Conservation (phyloP, 2,797 vertebrate genomes). For the Sebastes wilsoni region DNA sequence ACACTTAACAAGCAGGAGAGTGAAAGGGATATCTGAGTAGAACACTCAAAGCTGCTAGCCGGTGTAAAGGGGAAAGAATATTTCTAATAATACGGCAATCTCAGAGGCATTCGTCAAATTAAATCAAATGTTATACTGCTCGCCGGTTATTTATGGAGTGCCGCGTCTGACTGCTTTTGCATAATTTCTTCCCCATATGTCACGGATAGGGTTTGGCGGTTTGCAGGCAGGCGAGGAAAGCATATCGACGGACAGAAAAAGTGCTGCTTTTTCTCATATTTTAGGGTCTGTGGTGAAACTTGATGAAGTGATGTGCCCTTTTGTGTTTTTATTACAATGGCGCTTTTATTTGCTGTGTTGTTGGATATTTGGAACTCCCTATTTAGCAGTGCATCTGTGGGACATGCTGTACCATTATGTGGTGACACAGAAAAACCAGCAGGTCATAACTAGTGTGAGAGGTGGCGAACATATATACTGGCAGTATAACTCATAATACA, state of each 20-base stretch:
- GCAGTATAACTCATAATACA: constrained; percentile 20
- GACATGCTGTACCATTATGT: constrained; percentile 20
- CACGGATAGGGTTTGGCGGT: constrained; percentile 45
- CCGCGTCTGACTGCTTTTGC: constrained; percentile 54
- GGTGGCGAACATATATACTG: constrained; percentile 23
- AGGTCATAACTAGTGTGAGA: constrained; percentile 38
- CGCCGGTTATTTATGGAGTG: constrained; percentile 69
- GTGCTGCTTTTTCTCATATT: constrained; percentile 23
- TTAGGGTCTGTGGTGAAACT: constrained; percentile 50
- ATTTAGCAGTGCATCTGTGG: constrained; percentile 25
- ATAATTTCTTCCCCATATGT: constrained; percentile 66
- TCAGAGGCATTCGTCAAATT: constrained; percentile 57
- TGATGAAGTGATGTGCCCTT: constrained; percentile 66
- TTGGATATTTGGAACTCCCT: constrained; percentile 47
- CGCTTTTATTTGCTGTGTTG: constrained; percentile 52
- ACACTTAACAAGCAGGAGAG: constrained; percentile 69
- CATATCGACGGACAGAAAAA: constrained; percentile 27
- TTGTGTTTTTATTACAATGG: constrained; percentile 61
- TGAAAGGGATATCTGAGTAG: constrained; percentile 67
- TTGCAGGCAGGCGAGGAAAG: constrained; percentile 35
- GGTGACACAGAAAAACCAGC: constrained; percentile 37
- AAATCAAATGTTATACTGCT: constrained; percentile 35
- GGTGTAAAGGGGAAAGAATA: constrained; percentile 1
- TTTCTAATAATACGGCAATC: constrained; percentile 51
- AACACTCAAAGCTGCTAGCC: constrained; percentile 25